Percentiles rank a stretch among this genome's conserved stretches.
Conservation (phyloP, 2,888 invertebrate species). For the Ichneumon xanthorius region DNA sequence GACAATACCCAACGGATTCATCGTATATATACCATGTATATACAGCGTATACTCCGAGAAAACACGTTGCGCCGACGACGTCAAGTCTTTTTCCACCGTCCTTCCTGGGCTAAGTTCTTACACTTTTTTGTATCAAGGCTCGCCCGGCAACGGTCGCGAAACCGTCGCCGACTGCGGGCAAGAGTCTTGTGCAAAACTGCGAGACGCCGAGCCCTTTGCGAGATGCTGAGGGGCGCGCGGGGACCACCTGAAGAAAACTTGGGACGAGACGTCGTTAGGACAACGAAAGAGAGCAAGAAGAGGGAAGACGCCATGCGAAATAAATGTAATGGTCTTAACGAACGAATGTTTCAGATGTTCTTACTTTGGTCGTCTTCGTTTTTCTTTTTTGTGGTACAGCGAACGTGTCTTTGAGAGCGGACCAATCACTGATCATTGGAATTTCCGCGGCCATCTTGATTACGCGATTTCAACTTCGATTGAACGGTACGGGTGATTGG, state of each 20-base stretch:
- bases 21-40: slow-evolving; percentile 21
- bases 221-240: slow-evolving; percentile 13
- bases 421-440: slow-evolving; percentile 9
- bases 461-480: neutral
- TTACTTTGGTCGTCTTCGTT: neutral
- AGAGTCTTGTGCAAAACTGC: slow-evolving; percentile 9
- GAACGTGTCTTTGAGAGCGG: neutral
- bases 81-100: slow-evolving; percentile 9
- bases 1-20: slow-evolving; percentile 79
- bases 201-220: slow-evolving; percentile 14
- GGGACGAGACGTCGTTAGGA: slow-evolving; percentile 19
- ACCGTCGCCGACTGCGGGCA: slow-evolving; percentile 17
- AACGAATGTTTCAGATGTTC: slow-evolving; percentile 13
- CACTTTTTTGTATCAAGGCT: slow-evolving; percentile 54
- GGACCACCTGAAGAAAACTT: slow-evolving; percentile 30
- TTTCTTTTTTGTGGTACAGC: neutral
- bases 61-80: slow-evolving; percentile 9
- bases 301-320: slow-evolving; percentile 10
- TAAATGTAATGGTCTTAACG: slow-evolving; percentile 25
- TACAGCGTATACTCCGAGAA: slow-evolving; percentile 6
- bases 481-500: neutral
- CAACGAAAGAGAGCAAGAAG: slow-evolving; percentile 1
- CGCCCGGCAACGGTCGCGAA: slow-evolving; percentile 20
- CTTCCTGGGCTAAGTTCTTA: slow-evolving; percentile 32
- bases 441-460: neutral